These are phyloP conservation scores for Allygus modestus DNA, from an alignment of 2,888 invertebrate genomes.

Conservation along the genomic window DNA sequence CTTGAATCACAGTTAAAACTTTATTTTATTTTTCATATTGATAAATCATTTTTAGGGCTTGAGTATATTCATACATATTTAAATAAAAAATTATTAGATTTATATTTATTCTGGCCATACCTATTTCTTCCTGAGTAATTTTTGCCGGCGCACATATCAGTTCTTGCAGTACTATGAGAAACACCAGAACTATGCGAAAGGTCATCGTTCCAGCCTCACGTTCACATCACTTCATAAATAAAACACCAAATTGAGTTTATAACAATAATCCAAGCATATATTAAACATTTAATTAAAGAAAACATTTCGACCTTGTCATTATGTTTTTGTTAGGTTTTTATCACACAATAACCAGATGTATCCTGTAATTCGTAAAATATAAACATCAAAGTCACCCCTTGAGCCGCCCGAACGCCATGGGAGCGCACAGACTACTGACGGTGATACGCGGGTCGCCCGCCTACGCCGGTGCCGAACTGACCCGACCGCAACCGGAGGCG, in stretches of 20 bases:
- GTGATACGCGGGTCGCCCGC: no score
- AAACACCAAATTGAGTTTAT: no score
- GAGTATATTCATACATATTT: no score
- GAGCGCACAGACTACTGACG: neutral
- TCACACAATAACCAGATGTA: no score
- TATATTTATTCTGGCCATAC: neutral
- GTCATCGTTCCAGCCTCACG: neutral
- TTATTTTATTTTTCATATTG: no score
- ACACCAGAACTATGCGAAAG: neutral
- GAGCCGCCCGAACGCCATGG: neutral
- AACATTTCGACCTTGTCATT: no score
- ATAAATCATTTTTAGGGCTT: no score
- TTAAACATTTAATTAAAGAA: no score
- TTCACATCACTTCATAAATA: conserved; percentile 6
- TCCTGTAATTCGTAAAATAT: no score
- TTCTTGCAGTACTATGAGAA: neutral
- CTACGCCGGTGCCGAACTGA: neutral
- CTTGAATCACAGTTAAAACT: no score
- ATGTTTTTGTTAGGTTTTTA: no score
- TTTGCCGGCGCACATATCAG: neutral
- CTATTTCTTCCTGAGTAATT: conserved; percentile 30
- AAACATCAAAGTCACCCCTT: neutral
- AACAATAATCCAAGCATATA: no score
- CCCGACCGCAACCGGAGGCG: neutral
- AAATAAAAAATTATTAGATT: neutral